A percentile compares a stretch with the other conserved stretches of the same genome.
Evolutionary conservation across 2,797 vertebrate genomes (phyloP).

Genomic region (Spinus olivaceus): DNA sequence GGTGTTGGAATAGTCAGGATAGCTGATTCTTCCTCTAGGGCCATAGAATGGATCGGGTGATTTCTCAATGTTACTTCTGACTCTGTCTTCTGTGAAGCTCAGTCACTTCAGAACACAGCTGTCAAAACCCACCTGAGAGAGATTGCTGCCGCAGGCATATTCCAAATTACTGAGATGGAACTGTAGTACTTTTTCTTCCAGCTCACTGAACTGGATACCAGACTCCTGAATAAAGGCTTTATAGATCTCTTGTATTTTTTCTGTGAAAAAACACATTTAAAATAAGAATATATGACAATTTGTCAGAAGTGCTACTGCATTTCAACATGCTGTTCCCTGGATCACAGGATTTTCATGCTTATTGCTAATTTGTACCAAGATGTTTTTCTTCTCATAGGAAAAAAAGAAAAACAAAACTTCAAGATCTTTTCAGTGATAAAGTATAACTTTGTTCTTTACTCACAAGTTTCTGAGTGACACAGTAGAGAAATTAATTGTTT

Average conservation of each 20-base stretch:
- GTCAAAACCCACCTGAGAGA: constrained; percentile 83
- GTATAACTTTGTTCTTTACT: neutral
- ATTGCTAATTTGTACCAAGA: neutral
- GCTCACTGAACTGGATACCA: constrained; percentile 91
- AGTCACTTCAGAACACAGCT: neutral
- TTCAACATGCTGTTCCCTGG: neutral
- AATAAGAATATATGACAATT: neutral
- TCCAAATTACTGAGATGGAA: constrained; percentile 98
- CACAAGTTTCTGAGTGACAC: neutral
- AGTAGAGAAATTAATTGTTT: neutral
- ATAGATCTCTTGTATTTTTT: constrained; percentile 95
- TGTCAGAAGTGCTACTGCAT: neutral
- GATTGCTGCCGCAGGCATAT: constrained; percentile 91
- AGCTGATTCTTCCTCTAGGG: neutral
- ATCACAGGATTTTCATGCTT: neutral
- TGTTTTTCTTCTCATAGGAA: neutral
- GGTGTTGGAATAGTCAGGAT: neutral
- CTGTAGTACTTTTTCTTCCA: constrained; percentile 95
- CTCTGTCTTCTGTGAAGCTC: neutral
- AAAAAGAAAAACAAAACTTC: neutral
- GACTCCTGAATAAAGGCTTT: constrained; percentile 94
- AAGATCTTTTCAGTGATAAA: neutral
- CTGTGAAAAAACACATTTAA: constrained; percentile 67
- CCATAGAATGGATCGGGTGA: neutral
- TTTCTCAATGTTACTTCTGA: neutral